Percentiles rank a stretch among this genome's conserved stretches.
Evolutionary conservation across 2,797 vertebrate species (phyloP).

Genomic region (Anguilla megastoma): DNA sequence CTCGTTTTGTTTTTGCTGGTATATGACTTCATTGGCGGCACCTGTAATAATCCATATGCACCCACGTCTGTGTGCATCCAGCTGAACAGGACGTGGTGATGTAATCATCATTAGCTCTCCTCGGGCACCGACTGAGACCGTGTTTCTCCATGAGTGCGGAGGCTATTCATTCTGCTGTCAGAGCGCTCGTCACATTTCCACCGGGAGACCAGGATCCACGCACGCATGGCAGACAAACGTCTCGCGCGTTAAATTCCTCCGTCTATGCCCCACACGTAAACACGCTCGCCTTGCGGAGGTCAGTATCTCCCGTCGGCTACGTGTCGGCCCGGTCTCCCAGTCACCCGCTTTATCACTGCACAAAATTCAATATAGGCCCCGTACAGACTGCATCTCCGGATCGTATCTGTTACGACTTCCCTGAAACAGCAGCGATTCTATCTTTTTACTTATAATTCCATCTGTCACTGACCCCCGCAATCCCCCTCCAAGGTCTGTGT

Average conservation of each 20-base stretch:
- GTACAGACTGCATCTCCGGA: neutral
- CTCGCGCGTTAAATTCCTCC: neutral
- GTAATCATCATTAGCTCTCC: neutral
- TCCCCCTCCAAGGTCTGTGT: neutral
- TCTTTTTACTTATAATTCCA: conserved; percentile 18
- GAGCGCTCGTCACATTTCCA: neutral
- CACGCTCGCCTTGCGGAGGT: neutral
- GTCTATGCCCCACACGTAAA: neutral
- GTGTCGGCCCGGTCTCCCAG: neutral
- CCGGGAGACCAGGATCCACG: neutral
- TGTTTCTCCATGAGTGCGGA: neutral
- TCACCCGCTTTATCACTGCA: conserved; percentile 16
- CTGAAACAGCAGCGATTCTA: conserved; percentile 22
- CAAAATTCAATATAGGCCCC: neutral
- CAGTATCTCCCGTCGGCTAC: neutral
- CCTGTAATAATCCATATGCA: neutral
- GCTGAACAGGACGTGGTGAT: neutral
- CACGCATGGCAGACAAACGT: neutral
- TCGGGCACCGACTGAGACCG: neutral
- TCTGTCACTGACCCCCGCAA: neutral
- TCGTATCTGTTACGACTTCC: neutral
- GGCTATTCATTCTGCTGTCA: neutral
- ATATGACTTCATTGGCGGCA: neutral
- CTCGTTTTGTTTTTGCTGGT: neutral
- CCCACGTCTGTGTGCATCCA: neutral